Conservation (phyloP, 2,888 invertebrate genomes). For the Phoenoteleia sp. region DNA sequence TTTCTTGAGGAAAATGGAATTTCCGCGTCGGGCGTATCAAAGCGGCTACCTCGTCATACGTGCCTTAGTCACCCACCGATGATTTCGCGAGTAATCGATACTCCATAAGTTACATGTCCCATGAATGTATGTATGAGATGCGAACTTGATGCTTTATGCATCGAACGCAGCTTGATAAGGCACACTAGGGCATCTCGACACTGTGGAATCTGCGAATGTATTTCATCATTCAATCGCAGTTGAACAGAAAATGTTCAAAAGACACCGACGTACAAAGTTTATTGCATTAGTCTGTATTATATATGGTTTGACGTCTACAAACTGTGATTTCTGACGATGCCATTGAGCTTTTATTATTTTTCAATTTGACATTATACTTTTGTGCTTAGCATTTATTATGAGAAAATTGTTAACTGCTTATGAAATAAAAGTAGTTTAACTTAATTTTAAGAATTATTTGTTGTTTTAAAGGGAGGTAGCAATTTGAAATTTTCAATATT, state of each 20-base stretch:
- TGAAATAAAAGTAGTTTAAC: too few species aligned
- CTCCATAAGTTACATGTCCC: slow-evolving; percentile 83
- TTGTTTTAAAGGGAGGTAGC: too few species aligned
- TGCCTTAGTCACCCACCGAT: slow-evolving; percentile 81
- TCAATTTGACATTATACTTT: too few species aligned
- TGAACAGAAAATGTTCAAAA: slow-evolving; percentile 56
- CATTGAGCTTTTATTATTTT: slow-evolving; percentile 8
- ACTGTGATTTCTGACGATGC: slow-evolving; percentile 17
- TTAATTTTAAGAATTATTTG: too few species aligned
- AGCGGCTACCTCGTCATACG: slow-evolving; percentile 81
- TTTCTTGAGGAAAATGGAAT: slow-evolving; percentile 81
- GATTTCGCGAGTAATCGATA: slow-evolving; percentile 80
- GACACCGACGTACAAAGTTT: slow-evolving; percentile 38
- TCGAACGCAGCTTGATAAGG: slow-evolving; percentile 85
- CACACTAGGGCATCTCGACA: slow-evolving; percentile 60
- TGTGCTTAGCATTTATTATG: too few species aligned
- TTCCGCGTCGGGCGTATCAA: slow-evolving; percentile 77
- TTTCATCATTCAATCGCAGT: slow-evolving; percentile 75
- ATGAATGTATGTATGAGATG: slow-evolving; percentile 86
- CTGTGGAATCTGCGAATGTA: slow-evolving; percentile 69
- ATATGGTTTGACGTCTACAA: slow-evolving; percentile 27
- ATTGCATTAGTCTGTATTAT: slow-evolving; percentile 49
- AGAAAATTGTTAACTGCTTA: too few species aligned
- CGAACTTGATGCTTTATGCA: slow-evolving; percentile 86
- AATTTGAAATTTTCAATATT: too few species aligned